Conservation (phyloP, 1,140 invertebrate species). For the Eupristina koningsbergeri region DNA sequence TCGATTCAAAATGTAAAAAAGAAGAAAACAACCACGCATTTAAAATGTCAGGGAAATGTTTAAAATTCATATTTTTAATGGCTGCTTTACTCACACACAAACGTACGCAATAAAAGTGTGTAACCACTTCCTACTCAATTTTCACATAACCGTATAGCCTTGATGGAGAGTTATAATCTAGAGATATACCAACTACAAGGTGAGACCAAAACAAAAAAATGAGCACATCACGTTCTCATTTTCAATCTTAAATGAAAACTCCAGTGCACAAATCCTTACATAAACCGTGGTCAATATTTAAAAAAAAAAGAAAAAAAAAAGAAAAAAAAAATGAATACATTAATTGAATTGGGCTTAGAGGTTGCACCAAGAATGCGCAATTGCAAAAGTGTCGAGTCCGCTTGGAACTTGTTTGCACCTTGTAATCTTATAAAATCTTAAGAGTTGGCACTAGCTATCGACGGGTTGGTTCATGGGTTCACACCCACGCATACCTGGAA, state of each 20-base stretch:
- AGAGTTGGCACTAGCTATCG: background rate
- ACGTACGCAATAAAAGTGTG: background rate
- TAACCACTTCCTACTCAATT: slow-evolving; percentile 7
- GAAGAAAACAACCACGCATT: too few relatives aligned
- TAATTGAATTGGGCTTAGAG: too few relatives aligned
- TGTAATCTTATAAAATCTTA: background rate
- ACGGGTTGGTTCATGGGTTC: background rate
- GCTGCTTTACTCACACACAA: background rate
- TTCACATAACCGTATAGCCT: slow-evolving; percentile 5
- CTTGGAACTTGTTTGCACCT: background rate
- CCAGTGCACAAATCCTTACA: background rate
- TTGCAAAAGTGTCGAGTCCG: background rate
- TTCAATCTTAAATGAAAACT: background rate
- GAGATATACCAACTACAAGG: too few relatives aligned
- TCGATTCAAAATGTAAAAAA: too few relatives aligned
- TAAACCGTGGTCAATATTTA: background rate
- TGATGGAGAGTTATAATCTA: too few relatives aligned
- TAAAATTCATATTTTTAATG: background rate
- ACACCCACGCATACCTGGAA: background rate
- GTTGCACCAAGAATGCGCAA: too few relatives aligned
- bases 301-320: background rate
- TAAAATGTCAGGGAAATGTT: background rate
- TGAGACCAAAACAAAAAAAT: background rate
- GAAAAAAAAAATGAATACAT: background rate
- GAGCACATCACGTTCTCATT: background rate